Base-by-base conservation (phyloP, 2,797 vertebrate species). In the Masticophis lateralis region DNA sequence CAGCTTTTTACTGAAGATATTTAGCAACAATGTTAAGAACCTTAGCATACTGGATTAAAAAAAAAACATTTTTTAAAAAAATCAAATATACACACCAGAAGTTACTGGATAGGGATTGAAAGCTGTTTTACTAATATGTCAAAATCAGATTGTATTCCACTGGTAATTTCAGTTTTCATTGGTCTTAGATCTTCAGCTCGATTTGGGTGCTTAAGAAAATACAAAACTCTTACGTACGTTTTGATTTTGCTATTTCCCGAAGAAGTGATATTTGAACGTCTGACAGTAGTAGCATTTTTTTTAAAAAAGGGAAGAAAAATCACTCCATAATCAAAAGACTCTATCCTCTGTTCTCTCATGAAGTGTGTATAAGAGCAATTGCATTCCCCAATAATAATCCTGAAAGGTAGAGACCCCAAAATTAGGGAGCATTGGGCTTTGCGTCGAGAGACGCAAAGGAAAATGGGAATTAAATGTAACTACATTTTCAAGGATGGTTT, bases 1-100 rank as follows among this genome's bases (percentile, higher is more conserved):
- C 99, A 98, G 98, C 98, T 98, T 98, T 98, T 98, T 98, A 98
- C 98, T 98, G 98, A 98, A 98, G 98, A 98, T 98, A 98, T 98
- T 98, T 97, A 98, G 98, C 98, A 97, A 98, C 97, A 97, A 96
- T 95, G 96, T 93, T 94, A 93, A 96, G 89, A 96, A 96, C 94
- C 97, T 97, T 94, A 95, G 94, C 92, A 98, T 59, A 96, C 92
- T 93, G 74, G 98, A 97, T 92, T 32, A 91, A 96, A 93, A 61
- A 95, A 93, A 90, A 95, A 95, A 91, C 88, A 97, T 0, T 5
- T 22, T 79, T 95, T 92, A 79, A 74, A n/a, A 88, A 94, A 89
- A 25, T 94, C 86, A 96, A 96, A 96, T 51, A 96, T 93, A 98
- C 91, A 90, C 95, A 97, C 96, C 96, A 97, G 91, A 66, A 93